A percentile compares a stretch with the other conserved stretches of the same genome.
Evolutionary conservation across 2,113 vertebrate genomes (phyloP).

Genomic region (Copsychus sechellarum): DNA sequence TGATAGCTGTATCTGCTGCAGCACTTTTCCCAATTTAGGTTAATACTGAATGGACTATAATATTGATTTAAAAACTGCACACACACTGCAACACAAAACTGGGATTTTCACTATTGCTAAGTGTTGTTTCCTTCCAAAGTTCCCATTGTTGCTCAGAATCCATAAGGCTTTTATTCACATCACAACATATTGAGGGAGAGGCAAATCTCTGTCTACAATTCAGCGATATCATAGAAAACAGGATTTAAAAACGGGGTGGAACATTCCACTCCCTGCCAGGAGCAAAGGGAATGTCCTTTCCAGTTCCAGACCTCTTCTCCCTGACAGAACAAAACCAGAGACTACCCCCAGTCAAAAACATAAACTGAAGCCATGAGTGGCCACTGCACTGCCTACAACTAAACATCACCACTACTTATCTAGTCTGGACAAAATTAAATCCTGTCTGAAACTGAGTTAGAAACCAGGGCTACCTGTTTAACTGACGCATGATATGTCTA

Average conservation of each 20-base stretch:
- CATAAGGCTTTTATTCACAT: neutral
- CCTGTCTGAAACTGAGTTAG: neutral
- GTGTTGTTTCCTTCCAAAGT: neutral
- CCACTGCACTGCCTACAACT: neutral
- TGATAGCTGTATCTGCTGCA: neutral
- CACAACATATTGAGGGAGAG: neutral
- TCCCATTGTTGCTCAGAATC: neutral
- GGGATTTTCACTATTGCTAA: neutral
- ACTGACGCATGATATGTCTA: neutral
- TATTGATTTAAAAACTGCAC: neutral
- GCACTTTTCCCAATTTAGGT: neutral
- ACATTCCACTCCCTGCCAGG: neutral
- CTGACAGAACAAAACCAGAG: neutral
- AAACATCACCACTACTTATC: neutral
- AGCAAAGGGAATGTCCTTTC: neutral
- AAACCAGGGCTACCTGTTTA: conserved; percentile 42
- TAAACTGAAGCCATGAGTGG: neutral
- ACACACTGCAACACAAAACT: neutral
- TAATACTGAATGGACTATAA: neutral
- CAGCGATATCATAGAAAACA: neutral
- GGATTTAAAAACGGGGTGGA: accelerated
- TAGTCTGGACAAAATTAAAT: conserved; percentile 25
- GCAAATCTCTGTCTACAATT: neutral
- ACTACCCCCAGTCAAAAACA: neutral
- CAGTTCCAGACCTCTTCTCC: neutral